These are phyloP conservation scores for Steinernema feltiae DNA, from an alignment of 1,140 invertebrate species.

Conservation along the genomic window DNA sequence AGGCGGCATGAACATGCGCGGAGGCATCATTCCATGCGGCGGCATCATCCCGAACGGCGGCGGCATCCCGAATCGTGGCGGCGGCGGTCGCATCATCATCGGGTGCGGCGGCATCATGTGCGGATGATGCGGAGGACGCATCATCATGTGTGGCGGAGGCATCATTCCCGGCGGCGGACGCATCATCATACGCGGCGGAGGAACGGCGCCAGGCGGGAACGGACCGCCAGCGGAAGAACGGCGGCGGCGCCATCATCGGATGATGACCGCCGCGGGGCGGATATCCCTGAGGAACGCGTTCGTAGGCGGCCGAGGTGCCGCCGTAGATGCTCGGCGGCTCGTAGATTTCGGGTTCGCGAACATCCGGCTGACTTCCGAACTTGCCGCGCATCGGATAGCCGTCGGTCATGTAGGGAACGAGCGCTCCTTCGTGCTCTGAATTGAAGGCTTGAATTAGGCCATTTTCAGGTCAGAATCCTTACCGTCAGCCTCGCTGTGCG, in stretches of 20 bases:
- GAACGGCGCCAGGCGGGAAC: constrained; percentile 21
- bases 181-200: constrained; percentile 21
- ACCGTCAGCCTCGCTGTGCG: constrained; percentile 33
- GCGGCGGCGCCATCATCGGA: constrained; percentile 31
- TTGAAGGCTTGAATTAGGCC: neutral
- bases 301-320: constrained; percentile 15
- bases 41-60: constrained; percentile 19
- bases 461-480: neutral
- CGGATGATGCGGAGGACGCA: constrained; percentile 21
- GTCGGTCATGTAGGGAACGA: constrained; percentile 29
- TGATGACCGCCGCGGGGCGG: constrained; percentile 13
- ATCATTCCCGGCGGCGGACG: constrained; percentile 22
- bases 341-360: constrained; percentile 29
- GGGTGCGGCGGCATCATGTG: constrained; percentile 38
- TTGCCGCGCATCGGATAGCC: constrained; percentile 28
- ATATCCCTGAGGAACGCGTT: constrained; percentile 16
- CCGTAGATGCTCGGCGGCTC: constrained; percentile 23
- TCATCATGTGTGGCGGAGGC: constrained; percentile 41
- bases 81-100: constrained; percentile 28
- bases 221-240: constrained; percentile 15
- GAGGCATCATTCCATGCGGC: constrained; percentile 36
- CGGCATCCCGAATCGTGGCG: constrained; percentile 20
- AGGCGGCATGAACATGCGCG: constrained; percentile 33
- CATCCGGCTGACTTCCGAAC: constrained; percentile 38
- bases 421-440: constrained; percentile 28